A percentile compares a stretch with the other conserved stretches of the same genome.
Evolutionary conservation across 2,888 invertebrate genomes (phyloP).

Genomic region (Brenthis ino): DNA sequence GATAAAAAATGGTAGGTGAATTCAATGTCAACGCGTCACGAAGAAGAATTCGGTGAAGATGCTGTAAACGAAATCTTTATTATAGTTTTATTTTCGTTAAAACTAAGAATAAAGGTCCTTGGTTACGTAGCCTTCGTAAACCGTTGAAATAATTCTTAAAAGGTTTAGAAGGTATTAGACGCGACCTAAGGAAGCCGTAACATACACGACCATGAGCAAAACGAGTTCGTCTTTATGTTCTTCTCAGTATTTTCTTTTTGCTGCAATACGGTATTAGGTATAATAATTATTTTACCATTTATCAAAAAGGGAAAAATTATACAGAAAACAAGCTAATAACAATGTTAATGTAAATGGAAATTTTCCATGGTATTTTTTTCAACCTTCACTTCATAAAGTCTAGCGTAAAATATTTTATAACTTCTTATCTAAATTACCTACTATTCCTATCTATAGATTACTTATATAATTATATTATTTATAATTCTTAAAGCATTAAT

Average conservation of each 20-base stretch:
- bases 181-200: slow-evolving; percentile 32
- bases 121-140: not conserved
- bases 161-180: slow-evolving; percentile 29
- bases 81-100: not conserved
- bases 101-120: not conserved
- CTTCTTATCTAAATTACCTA: too few relatives aligned
- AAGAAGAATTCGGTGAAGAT: slow-evolving; percentile 19
- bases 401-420: not conserved
- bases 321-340: too few relatives aligned
- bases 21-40: slow-evolving; percentile 37
- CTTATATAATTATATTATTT: not conserved
- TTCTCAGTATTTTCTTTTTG: slow-evolving; percentile 1
- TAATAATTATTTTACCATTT: not conserved
- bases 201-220: slow-evolving; percentile 21
- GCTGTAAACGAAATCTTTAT: slow-evolving; percentile 7
- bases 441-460: too few relatives aligned
- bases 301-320: not conserved
- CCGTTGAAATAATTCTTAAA: slow-evolving; percentile 17
- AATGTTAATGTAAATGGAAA: not conserved
- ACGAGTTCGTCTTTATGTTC: slow-evolving; percentile 8
- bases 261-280: not conserved
- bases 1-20: slow-evolving; percentile 38
- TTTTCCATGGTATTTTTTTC: not conserved
- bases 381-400: not conserved
- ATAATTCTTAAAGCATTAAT: slow-evolving; percentile 1